Conservation (phyloP, 2,797 vertebrate genomes). For the Prionace glauca region DNA sequence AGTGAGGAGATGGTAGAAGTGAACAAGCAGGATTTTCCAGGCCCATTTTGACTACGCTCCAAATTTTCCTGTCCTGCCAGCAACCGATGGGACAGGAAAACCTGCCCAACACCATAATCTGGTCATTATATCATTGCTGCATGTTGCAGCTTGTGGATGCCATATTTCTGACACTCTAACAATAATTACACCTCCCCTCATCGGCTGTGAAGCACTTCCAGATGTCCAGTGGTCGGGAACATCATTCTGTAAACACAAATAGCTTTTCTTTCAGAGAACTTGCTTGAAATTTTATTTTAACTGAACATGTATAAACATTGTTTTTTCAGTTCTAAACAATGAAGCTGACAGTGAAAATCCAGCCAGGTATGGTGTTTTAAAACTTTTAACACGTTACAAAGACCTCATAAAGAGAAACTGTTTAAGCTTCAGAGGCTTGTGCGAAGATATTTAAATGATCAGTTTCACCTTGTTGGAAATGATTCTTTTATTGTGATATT, state of each 20-base stretch:
- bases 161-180: not conserved
- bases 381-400: not conserved
- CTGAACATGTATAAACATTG: not conserved
- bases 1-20: too few relatives aligned
- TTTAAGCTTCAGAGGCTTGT: not conserved
- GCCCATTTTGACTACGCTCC: too few relatives aligned
- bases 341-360: conserved; percentile 15
- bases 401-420: not conserved
- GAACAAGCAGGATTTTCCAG: too few relatives aligned
- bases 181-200: not conserved
- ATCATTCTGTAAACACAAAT: not conserved
- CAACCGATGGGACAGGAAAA: too few relatives aligned
- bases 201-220: not conserved
- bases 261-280: not conserved
- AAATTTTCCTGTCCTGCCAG: too few relatives aligned
- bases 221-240: not conserved
- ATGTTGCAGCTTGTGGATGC: not conserved
- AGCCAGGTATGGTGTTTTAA: conserved; percentile 15
- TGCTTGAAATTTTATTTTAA: not conserved
- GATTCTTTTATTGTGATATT: not conserved
- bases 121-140: too few relatives aligned
- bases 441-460: not conserved
- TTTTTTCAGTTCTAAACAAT: not conserved
- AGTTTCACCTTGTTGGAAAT: not conserved
- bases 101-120: too few relatives aligned